Evolutionary conservation across 2,797 vertebrate genomes (phyloP).

Genomic region (Ceryle rudis): DNA sequence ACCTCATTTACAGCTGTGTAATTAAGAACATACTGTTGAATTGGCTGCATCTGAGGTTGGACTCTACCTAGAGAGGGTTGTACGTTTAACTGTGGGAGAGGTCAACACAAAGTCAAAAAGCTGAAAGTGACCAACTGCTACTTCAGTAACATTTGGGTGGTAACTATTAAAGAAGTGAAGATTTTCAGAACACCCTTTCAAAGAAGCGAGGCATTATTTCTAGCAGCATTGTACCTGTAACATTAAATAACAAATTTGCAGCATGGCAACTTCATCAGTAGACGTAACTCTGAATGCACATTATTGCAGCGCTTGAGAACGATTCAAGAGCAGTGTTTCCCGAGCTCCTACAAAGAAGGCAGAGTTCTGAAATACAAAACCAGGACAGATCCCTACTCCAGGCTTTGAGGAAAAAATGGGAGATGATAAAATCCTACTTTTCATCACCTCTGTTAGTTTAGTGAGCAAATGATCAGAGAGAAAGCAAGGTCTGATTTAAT

Average conservation of each 20-base stretch:
- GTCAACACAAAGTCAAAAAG: neutral
- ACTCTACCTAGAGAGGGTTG: neutral
- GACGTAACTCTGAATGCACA: accelerated
- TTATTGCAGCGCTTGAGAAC: neutral
- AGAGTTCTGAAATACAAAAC: neutral
- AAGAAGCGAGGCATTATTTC: neutral
- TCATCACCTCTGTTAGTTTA: neutral
- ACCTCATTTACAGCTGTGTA: neutral
- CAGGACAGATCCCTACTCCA: neutral
- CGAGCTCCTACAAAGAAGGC: neutral
- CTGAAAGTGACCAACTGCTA: neutral
- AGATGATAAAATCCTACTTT: neutral
- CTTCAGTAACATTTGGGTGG: neutral
- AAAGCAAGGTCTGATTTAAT: neutral
- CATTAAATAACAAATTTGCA: neutral
- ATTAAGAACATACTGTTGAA: neutral
- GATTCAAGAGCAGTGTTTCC: neutral
- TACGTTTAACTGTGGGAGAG: neutral
- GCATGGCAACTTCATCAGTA: accelerated
- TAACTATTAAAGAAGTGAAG: neutral
- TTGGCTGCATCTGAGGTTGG: neutral
- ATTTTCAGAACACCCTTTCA: neutral
- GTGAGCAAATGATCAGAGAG: neutral
- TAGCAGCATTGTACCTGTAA: neutral
- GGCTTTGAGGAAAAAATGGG: neutral